Conservation (phyloP, 23 tunicate species). For the Oikopleura vanhoeffeni region DNA sequence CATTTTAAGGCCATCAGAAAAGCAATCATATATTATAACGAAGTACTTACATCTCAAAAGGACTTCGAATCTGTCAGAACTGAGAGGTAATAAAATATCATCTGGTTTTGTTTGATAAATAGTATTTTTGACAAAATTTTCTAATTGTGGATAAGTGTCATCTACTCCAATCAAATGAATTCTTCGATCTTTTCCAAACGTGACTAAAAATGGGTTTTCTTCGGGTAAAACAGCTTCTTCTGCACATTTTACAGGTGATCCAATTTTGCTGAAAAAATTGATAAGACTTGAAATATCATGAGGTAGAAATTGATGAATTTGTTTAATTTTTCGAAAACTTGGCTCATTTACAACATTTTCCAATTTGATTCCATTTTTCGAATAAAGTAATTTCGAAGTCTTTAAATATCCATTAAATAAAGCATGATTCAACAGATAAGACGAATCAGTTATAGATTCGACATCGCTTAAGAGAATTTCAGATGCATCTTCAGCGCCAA, state of each 20-base stretch:
- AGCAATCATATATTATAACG: background rate
- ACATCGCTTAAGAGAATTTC: background rate
- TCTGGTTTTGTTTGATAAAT: background rate
- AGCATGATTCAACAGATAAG: background rate
- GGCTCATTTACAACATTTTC: background rate
- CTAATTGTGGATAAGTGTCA: conserved; percentile 1
- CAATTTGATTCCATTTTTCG: background rate
- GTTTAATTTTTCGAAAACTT: background rate
- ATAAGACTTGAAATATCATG: background rate
- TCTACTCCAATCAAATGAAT: background rate
- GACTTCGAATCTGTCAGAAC: background rate
- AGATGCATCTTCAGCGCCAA: background rate
- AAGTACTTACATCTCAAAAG: background rate
- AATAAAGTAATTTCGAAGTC: background rate
- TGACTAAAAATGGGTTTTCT: background rate
- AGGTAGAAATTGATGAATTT: background rate
- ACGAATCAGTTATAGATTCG: background rate
- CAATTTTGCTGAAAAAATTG: background rate
- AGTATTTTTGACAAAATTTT: background rate
- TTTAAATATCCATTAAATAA: background rate
- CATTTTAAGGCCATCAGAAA: too few species aligned
- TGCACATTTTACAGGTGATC: too few species aligned
- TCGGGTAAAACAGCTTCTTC: background rate
- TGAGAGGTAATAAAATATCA: background rate
- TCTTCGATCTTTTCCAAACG: background rate